Conservation (phyloP, 2,888 invertebrate species). For the Celastrina argiolus region DNA sequence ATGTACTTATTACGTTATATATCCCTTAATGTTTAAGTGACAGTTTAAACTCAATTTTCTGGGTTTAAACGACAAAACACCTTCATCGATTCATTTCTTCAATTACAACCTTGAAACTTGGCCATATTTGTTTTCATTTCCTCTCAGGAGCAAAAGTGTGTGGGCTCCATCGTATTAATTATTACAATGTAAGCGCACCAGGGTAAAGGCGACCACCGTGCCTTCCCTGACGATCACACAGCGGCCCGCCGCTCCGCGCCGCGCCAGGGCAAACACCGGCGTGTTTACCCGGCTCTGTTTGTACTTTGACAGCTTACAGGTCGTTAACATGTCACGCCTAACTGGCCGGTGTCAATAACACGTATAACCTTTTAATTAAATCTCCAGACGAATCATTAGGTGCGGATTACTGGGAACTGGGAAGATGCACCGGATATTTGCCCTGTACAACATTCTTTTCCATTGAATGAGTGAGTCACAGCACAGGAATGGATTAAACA, state of each 20-base stretch:
- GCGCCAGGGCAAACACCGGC: slow-evolving; percentile 51
- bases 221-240: slow-evolving; percentile 50
- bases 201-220: slow-evolving; percentile 51
- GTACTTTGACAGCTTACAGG: slow-evolving; percentile 75
- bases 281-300: slow-evolving; percentile 63
- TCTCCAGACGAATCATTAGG: slow-evolving; percentile 49
- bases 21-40: no score
- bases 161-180: slow-evolving; percentile 4
- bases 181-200: slow-evolving; percentile 25
- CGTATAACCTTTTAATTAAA: slow-evolving; percentile 44
- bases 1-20: no score
- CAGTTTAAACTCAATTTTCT: no score
- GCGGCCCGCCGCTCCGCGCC: no score
- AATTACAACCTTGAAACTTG: no score
- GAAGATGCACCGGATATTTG: slow-evolving; percentile 46
- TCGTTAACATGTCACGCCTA: slow-evolving; percentile 71
- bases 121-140: no score
- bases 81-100: no score
- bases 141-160: background rate
- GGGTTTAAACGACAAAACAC: no score
- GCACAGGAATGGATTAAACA: slow-evolving; percentile 20
- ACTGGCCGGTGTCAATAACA: slow-evolving; percentile 48
- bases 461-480: slow-evolving; percentile 26
- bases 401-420: slow-evolving; percentile 30
- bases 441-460: slow-evolving; percentile 32